Evolutionary conservation across 2,888 invertebrate species (phyloP).

Genomic region (Erebia epiphron): DNA sequence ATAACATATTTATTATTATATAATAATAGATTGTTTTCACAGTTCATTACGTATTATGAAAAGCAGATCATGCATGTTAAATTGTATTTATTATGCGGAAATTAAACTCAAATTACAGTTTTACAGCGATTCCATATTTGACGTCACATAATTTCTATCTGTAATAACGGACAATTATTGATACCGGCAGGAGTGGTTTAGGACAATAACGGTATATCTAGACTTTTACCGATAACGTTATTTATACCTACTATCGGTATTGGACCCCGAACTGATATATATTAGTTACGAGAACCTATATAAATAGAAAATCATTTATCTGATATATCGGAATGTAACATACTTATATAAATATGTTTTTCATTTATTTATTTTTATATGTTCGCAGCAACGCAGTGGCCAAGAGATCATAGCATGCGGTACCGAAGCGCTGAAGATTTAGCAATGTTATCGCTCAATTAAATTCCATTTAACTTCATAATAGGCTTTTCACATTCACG

Average conservation of each 20-base stretch:
- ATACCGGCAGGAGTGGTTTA: no score
- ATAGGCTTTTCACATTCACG: not conserved
- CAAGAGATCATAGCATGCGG: conserved; percentile 75
- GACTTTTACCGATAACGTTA: not conserved
- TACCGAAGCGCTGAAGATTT: conserved; percentile 76
- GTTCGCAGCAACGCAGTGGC: conserved; percentile 78
- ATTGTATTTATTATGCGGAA: not conserved
- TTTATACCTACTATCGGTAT: not conserved
- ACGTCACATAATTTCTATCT: not conserved
- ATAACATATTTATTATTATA: not conserved
- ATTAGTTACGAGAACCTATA: no score
- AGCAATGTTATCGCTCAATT: conserved; percentile 59
- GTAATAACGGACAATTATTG: not conserved
- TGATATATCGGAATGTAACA: no score
- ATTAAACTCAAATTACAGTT: not conserved
- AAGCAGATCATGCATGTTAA: conserved; percentile 10
- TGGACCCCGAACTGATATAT: not conserved
- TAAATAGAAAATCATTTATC: no score
- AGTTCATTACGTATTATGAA: not conserved
- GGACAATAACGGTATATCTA: no score
- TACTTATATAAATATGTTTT: not conserved
- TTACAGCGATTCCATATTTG: not conserved
- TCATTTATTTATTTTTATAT: conserved; percentile 30
- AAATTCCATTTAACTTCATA: conserved; percentile 20
- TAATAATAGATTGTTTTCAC: not conserved